phyloP scores from a whole-genome alignment of 2,797 vertebrate species.

The Megaceryle alcyon region DNA sequence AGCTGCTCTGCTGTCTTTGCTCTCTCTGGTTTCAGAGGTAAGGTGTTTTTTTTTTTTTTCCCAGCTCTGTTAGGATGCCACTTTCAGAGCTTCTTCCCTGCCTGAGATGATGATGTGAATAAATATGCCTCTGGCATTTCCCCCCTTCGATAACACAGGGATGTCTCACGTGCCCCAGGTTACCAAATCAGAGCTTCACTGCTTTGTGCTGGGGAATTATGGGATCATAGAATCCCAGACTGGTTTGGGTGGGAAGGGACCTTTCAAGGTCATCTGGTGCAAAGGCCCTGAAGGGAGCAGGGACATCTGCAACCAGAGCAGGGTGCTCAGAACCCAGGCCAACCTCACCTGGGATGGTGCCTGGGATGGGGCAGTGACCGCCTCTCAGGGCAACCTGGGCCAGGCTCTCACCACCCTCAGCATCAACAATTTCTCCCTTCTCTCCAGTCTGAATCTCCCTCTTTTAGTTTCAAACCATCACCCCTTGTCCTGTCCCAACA shows the following conservation, averaged over 20 bases:
- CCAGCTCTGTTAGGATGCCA: background rate
- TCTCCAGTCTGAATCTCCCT: too few species aligned
- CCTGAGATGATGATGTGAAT: background rate
- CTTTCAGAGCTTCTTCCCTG: background rate
- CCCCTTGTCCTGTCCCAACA: too few species aligned
- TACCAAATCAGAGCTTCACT: background rate
- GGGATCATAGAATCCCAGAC: background rate
- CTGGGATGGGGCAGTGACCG: too few species aligned
- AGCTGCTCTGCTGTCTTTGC: background rate
- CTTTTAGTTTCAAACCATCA: too few species aligned
- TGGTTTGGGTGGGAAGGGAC: background rate
- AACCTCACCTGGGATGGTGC: background rate
- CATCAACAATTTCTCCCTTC: too few species aligned
- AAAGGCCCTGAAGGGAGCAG: background rate
- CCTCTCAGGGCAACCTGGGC: too few species aligned
- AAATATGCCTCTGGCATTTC: background rate
- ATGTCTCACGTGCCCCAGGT: background rate
- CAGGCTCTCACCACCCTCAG: too few species aligned
- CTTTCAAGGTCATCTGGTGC: background rate
- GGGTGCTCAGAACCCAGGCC: background rate
- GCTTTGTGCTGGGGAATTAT: background rate
- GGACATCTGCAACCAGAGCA: background rate
- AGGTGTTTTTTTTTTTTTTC: background rate
- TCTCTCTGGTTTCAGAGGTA: background rate
- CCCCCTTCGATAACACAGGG: rapidly evolving